A percentile compares a stretch with the other conserved stretches of the same genome.
Evolutionary conservation across 2,888 invertebrate species (phyloP).

Genomic region (Epinotia brunnichana): DNA sequence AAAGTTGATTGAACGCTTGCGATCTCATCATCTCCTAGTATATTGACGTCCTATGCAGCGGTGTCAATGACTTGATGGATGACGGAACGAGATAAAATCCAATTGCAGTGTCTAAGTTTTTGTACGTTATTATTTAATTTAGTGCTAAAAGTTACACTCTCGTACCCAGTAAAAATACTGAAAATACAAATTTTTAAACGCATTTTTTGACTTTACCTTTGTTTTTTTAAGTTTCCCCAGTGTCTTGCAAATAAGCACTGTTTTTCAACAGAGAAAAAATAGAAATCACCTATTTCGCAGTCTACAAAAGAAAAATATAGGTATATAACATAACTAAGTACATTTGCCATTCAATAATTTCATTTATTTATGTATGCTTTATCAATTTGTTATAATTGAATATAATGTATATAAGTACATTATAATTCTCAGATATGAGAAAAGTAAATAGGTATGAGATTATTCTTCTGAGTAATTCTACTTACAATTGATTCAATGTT

Average conservation of each 20-base stretch:
- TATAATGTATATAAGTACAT: too few species aligned
- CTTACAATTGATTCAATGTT: conserved; percentile 13
- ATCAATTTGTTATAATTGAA: neutral
- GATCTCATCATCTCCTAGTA: conserved; percentile 76
- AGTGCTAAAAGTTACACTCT: conserved; percentile 5
- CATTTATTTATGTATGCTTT: neutral
- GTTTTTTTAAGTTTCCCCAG: neutral
- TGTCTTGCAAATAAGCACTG: neutral
- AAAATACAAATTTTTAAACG: too few species aligned
- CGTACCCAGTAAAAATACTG: too few species aligned
- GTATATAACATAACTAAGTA: neutral
- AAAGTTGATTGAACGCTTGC: conserved; percentile 74
- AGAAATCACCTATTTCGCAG: neutral
- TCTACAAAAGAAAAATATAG: neutral
- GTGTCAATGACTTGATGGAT: conserved; percentile 81
- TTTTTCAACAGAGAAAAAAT: neutral
- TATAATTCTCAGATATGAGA: too few species aligned
- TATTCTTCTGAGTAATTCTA: neutral
- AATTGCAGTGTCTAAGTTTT: conserved; percentile 36
- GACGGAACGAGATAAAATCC: conserved; percentile 62
- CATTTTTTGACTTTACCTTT: too few species aligned
- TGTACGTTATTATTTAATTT: conserved; percentile 22
- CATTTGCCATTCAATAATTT: neutral
- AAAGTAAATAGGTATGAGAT: too few species aligned
- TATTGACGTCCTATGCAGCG: conserved; percentile 70